phyloP scores from a whole-genome alignment of 2,888 invertebrate species.

The Nematopogon swammerdamellus region DNA sequence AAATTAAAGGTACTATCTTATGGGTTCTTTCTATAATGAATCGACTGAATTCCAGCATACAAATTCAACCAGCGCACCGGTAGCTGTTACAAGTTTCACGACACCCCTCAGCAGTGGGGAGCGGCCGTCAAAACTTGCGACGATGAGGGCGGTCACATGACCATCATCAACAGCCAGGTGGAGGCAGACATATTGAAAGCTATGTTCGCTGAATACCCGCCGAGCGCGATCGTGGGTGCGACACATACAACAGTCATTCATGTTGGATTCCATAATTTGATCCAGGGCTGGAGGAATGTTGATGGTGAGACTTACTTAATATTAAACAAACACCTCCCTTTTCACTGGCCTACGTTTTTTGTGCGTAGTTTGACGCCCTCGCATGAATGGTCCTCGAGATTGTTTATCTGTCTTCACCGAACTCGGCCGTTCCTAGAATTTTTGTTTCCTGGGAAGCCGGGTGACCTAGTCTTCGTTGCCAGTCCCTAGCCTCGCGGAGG shows the following conservation, averaged over 20 bases:
- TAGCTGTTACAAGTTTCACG: slow-evolving; percentile 1
- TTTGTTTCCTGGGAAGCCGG: no score
- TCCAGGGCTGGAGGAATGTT: slow-evolving; percentile 18
- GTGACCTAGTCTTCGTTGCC: no score
- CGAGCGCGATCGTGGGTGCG: slow-evolving; percentile 10
- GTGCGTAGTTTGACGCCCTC: no score
- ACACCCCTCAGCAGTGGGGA: slow-evolving; percentile 19
- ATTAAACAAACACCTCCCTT: no score
- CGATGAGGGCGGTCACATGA: slow-evolving; percentile 25
- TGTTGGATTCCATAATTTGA: slow-evolving; percentile 21
- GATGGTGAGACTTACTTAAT: slow-evolving; percentile 9
- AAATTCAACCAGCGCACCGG: neutral
- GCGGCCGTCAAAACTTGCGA: slow-evolving; percentile 24
- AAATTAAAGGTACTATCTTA: no score
- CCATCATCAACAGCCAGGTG: slow-evolving; percentile 22
- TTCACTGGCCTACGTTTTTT: no score
- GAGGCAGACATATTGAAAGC: slow-evolving; percentile 18
- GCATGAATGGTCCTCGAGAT: no score
- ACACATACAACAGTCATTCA: slow-evolving; percentile 16
- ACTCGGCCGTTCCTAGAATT: no score
- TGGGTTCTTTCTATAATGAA: no score
- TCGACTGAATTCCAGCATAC: neutral
- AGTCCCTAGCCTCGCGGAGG: no score
- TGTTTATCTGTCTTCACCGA: no score
- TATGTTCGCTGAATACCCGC: slow-evolving; percentile 17